phyloP scores from a whole-genome alignment of 2,888 invertebrate genomes.

The Chloromyia formosa region DNA sequence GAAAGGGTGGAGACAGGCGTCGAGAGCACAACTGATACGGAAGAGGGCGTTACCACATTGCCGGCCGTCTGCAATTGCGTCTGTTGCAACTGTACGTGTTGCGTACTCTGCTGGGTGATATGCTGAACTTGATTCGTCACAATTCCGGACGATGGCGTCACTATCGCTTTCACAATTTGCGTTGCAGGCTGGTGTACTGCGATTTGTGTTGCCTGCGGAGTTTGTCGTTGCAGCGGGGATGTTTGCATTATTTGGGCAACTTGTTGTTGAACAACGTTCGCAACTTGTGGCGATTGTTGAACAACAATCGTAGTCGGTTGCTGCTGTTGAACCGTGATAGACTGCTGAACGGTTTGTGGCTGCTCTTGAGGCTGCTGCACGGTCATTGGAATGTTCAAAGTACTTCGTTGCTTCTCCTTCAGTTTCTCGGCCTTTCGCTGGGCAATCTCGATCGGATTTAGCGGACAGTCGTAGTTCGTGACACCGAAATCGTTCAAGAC shows the following conservation, averaged over 20 bases:
- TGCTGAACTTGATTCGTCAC: conserved; percentile 65
- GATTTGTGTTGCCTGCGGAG: conserved; percentile 48
- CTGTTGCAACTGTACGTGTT: conserved; percentile 57
- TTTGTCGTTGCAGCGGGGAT: conserved; percentile 55
- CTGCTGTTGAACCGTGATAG: conserved; percentile 51
- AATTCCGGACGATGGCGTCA: conserved; percentile 57
- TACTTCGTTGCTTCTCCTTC: conserved; percentile 79
- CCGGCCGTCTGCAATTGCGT: conserved; percentile 55
- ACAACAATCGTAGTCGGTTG: conserved; percentile 48
- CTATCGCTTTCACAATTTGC: conserved; percentile 63
- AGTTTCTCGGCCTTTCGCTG: conserved; percentile 83
- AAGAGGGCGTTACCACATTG: conserved; percentile 56
- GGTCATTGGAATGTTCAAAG: conserved; percentile 67
- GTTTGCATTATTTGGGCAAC: conserved; percentile 55
- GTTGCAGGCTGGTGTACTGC: conserved; percentile 59
- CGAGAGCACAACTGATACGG: conserved; percentile 63
- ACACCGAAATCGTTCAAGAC: conserved; percentile 86
- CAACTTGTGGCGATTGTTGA: neutral
- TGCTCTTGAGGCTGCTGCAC: conserved; percentile 60
- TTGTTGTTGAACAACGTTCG: conserved; percentile 25
- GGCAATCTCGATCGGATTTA: conserved; percentile 84
- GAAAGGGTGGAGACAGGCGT: conserved; percentile 61
- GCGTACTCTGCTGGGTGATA: conserved; percentile 57
- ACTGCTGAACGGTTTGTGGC: conserved; percentile 64
- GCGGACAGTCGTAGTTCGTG: conserved; percentile 82